Conservation (phyloP, 2,113 vertebrate species). For the Neolamprologus sp. region DNA sequence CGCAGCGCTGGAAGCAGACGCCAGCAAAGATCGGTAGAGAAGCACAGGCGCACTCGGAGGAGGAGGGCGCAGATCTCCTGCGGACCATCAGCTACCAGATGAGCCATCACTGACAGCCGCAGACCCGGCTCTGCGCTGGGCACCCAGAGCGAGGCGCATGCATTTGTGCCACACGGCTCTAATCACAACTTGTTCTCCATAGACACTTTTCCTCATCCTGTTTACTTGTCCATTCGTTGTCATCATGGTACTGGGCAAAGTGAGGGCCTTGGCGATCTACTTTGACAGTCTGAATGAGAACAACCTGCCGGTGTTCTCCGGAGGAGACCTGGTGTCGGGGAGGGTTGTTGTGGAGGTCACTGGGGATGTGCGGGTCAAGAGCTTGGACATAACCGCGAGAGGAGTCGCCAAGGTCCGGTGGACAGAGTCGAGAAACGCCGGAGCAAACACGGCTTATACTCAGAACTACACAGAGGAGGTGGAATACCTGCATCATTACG, state of each 20-base stretch:
- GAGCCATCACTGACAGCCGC: constrained; percentile 26
- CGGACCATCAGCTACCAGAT: constrained; percentile 36
- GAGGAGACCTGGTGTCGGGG: constrained; percentile 93
- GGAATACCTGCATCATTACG: constrained; percentile 92
- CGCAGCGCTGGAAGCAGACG: not conserved
- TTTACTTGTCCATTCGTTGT: not conserved
- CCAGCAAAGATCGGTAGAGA: constrained; percentile 1
- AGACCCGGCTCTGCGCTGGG: constrained; percentile 55
- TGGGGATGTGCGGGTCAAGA: constrained; percentile 88
- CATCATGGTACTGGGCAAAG: constrained; percentile 88
- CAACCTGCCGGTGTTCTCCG: constrained; percentile 92
- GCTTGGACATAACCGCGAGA: constrained; percentile 84
- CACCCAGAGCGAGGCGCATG: constrained; percentile 3
- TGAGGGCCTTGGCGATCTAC: constrained; percentile 87
- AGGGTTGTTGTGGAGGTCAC: constrained; percentile 89
- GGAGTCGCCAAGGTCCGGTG: constrained; percentile 96
- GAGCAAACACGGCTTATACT: constrained; percentile 96
- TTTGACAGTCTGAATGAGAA: constrained; percentile 95
- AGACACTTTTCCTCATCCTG: not conserved
- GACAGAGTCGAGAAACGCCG: constrained; percentile 95
- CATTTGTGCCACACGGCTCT: not conserved
- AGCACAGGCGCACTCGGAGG: not conserved
- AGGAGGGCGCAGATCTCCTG: not conserved
- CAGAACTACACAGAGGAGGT: constrained; percentile 99
- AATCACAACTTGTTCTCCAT: not conserved